phyloP scores from a whole-genome alignment of 2,797 vertebrate genomes.

The Pseudocheirus occidentalis region DNA sequence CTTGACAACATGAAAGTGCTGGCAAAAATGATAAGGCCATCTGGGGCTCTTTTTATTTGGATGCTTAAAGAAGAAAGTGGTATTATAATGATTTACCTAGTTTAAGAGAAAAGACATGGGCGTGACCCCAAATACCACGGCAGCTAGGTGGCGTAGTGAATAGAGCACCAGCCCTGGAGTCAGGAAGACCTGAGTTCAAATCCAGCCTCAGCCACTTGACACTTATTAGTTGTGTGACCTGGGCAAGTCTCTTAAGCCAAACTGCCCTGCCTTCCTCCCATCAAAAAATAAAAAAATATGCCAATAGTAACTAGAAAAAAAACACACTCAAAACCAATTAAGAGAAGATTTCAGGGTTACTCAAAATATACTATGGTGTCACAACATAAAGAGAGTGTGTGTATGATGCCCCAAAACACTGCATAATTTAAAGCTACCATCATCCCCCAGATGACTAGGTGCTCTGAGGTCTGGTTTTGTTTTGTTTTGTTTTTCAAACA shows the following conservation, averaged over 20 bases:
- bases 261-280: no score
- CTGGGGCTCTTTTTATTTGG: background rate
- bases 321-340: constrained; percentile 26
- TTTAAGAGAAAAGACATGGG: background rate
- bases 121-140: background rate
- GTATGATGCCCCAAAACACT: constrained; percentile 35
- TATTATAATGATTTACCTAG: background rate
- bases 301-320: background rate
- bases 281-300: background rate
- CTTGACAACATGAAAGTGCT: background rate
- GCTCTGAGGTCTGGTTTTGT: no score
- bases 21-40: background rate
- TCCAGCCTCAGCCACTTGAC: no score
- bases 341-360: constrained; percentile 34
- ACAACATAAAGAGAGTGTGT: constrained; percentile 50
- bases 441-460: constrained; percentile 28
- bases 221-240: no score
- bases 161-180: no score
- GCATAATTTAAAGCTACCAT: constrained; percentile 56
- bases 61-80: background rate
- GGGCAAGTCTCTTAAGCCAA: no score
- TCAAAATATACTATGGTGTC: constrained; percentile 42
- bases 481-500: constrained; percentile 60
- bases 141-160: no score
- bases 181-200: no score